A percentile compares a stretch with the other conserved stretches of the same genome.
These are phyloP conservation scores for Cervus canadensis DNA, from an alignment of 2,113 vertebrate genomes.

Conservation along the genomic window DNA sequence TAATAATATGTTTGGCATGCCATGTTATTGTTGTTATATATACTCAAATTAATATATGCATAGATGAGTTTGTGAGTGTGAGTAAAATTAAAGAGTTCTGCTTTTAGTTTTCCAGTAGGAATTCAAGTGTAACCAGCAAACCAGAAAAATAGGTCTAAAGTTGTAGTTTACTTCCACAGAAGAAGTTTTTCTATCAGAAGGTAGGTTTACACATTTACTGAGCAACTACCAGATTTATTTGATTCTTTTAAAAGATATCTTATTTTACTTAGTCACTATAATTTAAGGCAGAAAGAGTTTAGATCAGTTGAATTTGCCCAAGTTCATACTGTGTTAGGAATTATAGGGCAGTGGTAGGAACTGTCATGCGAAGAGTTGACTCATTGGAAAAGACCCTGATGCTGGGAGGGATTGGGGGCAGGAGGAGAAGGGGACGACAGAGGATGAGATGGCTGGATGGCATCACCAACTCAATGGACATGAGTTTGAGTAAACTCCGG, in stretches of 20 bases:
- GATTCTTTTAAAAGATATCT: background rate
- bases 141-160: background rate
- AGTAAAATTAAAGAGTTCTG: slow-evolving; percentile 7
- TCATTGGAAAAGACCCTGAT: too few relatives aligned
- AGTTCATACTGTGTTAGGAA: background rate
- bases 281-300: background rate
- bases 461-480: too few relatives aligned
- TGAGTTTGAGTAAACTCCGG: too few relatives aligned
- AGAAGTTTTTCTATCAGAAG: background rate
- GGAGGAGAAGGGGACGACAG: too few relatives aligned
- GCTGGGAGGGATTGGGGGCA: too few relatives aligned
- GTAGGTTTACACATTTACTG: background rate
- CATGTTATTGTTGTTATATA: background rate
- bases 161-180: background rate
- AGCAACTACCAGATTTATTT: background rate
- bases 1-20: background rate
- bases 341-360: background rate
- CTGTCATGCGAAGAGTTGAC: background rate
- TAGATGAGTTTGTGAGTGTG: background rate
- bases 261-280: background rate
- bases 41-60: background rate
- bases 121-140: background rate
- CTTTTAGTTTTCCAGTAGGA: background rate
- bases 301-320: background rate
- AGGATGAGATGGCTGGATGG: too few relatives aligned